Percentiles rank a stretch among this genome's conserved stretches.
Evolutionary conservation across 2,888 invertebrate genomes (phyloP).

Genomic region (Oscheius sp.): DNA sequence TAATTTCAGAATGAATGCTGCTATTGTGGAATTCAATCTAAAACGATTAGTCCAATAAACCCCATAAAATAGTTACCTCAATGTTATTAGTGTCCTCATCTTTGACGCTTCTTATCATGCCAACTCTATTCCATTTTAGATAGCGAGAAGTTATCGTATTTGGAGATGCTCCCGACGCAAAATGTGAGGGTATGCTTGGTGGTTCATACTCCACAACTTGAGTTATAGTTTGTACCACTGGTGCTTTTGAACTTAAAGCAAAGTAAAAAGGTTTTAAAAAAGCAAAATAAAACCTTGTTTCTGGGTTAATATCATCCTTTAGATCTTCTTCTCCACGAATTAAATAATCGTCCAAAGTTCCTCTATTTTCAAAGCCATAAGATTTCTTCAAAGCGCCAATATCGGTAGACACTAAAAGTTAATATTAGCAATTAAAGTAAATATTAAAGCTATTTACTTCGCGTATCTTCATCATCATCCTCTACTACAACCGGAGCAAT

Average conservation of each 20-base stretch:
- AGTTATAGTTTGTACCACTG: slow-evolving; percentile 8
- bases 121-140: slow-evolving; percentile 87
- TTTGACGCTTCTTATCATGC: slow-evolving; percentile 85
- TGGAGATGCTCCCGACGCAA: slow-evolving; percentile 90
- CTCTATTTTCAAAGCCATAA: slow-evolving; percentile 38
- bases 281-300: background rate
- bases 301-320: background rate
- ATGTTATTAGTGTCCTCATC: slow-evolving; percentile 83
- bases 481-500: slow-evolving; percentile 12
- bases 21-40: slow-evolving; percentile 89
- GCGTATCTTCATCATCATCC: slow-evolving; percentile 31
- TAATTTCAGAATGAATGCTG: slow-evolving; percentile 86
- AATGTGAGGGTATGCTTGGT: slow-evolving; percentile 78
- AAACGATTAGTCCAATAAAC: background rate
- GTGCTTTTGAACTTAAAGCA: slow-evolving; percentile 3
- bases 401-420: slow-evolving; percentile 51
- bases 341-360: slow-evolving; percentile 41
- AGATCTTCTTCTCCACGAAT: background rate
- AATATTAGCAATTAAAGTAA: background rate
- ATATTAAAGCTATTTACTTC: background rate
- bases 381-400: slow-evolving; percentile 50
- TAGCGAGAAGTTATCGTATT: slow-evolving; percentile 47
- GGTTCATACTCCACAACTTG: slow-evolving; percentile 33
- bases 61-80: slow-evolving; percentile 74
- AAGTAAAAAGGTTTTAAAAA: background rate